Evolutionary conservation across 2,888 invertebrate genomes (phyloP).

Genomic region (Iphiclides podalirius): DNA sequence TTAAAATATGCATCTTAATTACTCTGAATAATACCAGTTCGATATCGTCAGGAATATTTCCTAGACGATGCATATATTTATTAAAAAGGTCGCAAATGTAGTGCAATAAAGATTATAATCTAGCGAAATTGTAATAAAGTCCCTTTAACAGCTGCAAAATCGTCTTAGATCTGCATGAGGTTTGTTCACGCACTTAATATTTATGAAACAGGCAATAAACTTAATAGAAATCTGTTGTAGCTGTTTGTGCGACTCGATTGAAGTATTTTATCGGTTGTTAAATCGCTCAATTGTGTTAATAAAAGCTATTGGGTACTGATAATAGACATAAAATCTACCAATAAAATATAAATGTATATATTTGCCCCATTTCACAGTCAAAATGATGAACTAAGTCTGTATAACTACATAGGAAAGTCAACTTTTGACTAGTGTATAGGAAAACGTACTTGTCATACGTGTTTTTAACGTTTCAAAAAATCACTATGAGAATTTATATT

Average conservation of each 20-base stretch:
- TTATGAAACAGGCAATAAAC: constrained; percentile 13
- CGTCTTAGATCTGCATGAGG: background rate
- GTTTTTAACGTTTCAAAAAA: too few species aligned
- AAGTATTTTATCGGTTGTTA: background rate
- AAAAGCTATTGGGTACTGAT: background rate
- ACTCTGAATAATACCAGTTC: too few species aligned
- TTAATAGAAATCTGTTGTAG: background rate
- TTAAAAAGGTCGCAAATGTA: background rate
- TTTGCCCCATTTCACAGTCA: too few species aligned
- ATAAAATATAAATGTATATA: background rate
- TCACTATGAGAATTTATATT: too few species aligned
- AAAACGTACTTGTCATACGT: too few species aligned
- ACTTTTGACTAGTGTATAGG: too few species aligned
- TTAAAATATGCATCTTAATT: too few species aligned
- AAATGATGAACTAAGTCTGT: too few species aligned
- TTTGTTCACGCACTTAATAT: constrained; percentile 2
- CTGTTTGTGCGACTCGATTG: background rate
- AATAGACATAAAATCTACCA: background rate
- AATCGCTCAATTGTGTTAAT: background rate
- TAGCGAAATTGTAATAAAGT: background rate
- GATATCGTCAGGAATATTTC: too few species aligned
- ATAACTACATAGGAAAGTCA: too few species aligned
- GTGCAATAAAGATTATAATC: background rate
- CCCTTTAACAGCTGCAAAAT: background rate
- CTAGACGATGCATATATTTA: too few species aligned